These are phyloP conservation scores for Onchidella celtica DNA, from an alignment of 2,888 invertebrate species.

Conservation along the genomic window DNA sequence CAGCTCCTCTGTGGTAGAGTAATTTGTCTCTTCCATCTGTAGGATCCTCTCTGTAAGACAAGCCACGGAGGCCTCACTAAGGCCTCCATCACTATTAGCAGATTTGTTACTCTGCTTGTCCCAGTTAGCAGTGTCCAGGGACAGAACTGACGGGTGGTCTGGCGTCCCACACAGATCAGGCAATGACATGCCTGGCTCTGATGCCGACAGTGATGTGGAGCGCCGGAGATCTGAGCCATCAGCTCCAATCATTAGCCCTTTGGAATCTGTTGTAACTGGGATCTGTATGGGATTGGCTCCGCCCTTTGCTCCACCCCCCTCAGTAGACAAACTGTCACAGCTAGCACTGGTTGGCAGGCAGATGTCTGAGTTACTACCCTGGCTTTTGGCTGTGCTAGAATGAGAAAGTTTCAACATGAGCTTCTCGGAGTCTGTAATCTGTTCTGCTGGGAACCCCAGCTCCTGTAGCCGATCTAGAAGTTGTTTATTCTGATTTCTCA, in stretches of 20 bases:
- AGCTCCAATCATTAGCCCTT: not conserved
- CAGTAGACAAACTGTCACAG: constrained; percentile 73
- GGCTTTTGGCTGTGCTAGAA: constrained; percentile 44
- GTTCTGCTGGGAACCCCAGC: constrained; percentile 79
- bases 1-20: constrained; percentile 81
- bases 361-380: constrained; percentile 51
- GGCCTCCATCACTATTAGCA: constrained; percentile 73
- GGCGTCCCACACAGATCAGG: constrained; percentile 72
- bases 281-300: constrained; percentile 48
- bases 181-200: constrained; percentile 72
- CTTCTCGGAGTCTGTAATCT: constrained; percentile 80
- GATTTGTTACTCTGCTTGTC: constrained; percentile 94
- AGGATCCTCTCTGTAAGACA: constrained; percentile 94
- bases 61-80: constrained; percentile 92
- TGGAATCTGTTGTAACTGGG: constrained; percentile 45
- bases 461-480: constrained; percentile 78
- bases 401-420: constrained; percentile 75
- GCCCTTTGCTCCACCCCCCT: constrained; percentile 57
- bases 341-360: constrained; percentile 65
- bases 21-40: constrained; percentile 95
- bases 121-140: constrained; percentile 83
- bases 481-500: constrained; percentile 78
- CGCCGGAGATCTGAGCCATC: constrained; percentile 44
- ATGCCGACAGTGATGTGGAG: constrained; percentile 67
- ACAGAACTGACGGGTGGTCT: constrained; percentile 69